Percentiles rank a stretch among this genome's conserved stretches.
Conservation (phyloP, 2,113 vertebrate genomes). For the Ammospiza caudacuta region DNA sequence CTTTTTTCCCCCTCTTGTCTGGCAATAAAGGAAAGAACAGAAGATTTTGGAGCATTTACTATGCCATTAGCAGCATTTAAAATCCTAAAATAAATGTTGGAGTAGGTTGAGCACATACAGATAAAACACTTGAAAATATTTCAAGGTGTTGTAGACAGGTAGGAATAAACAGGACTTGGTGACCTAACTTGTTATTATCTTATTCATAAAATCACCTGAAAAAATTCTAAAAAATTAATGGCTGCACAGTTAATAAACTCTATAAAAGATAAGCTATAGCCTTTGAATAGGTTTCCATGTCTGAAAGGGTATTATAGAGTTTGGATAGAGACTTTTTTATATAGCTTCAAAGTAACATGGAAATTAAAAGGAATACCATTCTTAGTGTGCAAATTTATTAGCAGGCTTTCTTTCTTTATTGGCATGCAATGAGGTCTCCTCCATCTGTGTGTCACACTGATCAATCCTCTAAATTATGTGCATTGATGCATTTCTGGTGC, state of each 20-base stretch:
- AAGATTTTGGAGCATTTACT: slow-evolving; percentile 51
- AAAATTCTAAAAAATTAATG: not conserved
- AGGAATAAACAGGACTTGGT: not conserved
- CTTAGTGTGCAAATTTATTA: not conserved
- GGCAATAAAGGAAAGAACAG: slow-evolving; percentile 42
- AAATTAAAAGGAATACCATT: not conserved
- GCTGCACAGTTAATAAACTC: not conserved
- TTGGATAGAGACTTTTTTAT: not conserved
- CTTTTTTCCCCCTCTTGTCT: slow-evolving; percentile 14
- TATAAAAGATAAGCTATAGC: not conserved
- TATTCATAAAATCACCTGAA: not conserved
- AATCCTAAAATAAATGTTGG: not conserved
- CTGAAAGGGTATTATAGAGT: not conserved
- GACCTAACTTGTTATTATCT: not conserved
- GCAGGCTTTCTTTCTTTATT: not conserved
- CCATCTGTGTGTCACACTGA: not conserved
- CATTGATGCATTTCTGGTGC: not conserved
- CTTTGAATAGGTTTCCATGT: not conserved
- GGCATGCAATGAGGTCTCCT: not conserved
- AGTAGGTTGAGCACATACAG: not conserved
- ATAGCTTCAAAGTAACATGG: not conserved
- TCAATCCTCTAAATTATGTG: not conserved
- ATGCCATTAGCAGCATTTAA: slow-evolving; percentile 39
- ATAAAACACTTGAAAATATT: not conserved
- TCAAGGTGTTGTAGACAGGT: not conserved